Conservation (phyloP, 2,888 invertebrate species). For the Ecdyonurus torrentis region DNA sequence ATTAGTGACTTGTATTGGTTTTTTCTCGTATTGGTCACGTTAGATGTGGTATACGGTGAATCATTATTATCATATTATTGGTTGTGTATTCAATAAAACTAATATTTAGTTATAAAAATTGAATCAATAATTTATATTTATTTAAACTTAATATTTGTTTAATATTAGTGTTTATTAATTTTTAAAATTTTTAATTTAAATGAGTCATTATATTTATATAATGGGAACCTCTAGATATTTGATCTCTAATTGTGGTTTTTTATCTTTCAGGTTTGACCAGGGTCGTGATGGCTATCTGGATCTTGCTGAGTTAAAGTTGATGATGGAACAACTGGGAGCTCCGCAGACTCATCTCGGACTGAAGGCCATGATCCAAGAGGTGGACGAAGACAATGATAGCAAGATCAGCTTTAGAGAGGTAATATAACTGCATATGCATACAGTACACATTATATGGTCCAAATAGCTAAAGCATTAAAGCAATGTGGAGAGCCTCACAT, state of each 20-base stretch:
- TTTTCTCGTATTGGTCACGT: no score
- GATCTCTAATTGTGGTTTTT: background rate
- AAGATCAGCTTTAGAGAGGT: slow-evolving; percentile 83
- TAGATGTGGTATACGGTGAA: no score
- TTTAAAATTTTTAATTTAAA: no score
- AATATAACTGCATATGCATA: no score
- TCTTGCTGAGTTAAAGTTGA: slow-evolving; percentile 74
- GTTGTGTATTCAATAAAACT: no score
- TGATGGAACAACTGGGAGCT: slow-evolving; percentile 93
- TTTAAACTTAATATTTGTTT: background rate
- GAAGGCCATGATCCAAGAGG: slow-evolving; percentile 87
- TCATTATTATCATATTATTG: no score
- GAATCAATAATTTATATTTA: background rate
- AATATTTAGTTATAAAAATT: no score
- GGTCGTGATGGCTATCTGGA: slow-evolving; percentile 79
- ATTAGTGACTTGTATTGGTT: no score
- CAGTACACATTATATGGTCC: no score
- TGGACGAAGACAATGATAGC: slow-evolving; percentile 71
- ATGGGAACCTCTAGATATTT: background rate
- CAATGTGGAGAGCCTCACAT: no score
- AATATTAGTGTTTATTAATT: background rate
- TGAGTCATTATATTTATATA: no score
- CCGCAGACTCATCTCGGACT: slow-evolving; percentile 92
- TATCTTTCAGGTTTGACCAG: slow-evolving; percentile 59
- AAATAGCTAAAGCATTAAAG: no score